These are phyloP conservation scores for Hemibagrus guttatus DNA, from an alignment of 2,797 vertebrate species.

Conservation along the genomic window DNA sequence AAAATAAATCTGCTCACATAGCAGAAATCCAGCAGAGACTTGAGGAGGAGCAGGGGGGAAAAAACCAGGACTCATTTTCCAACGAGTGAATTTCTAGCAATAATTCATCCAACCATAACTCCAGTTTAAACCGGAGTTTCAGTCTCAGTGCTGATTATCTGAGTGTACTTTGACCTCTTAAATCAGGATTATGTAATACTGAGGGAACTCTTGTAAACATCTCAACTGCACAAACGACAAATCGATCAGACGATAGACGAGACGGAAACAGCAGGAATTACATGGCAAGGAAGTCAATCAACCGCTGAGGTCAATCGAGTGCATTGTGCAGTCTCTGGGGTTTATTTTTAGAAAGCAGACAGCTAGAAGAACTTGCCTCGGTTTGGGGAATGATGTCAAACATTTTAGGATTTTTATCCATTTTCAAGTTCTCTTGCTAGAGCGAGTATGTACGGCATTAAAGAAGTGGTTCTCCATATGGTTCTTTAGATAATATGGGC, in stretches of 20 bases:
- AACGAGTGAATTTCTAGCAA: slow-evolving; percentile 26
- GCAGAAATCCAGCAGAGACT: slow-evolving; percentile 27
- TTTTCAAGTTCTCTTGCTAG: not conserved
- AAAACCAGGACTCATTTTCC: slow-evolving; percentile 30
- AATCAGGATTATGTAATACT: not conserved
- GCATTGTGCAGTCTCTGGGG: not conserved
- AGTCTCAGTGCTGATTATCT: not conserved
- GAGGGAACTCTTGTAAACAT: slow-evolving; percentile 3
- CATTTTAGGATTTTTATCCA: not conserved
- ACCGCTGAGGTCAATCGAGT: not conserved
- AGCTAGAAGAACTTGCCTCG: not conserved
- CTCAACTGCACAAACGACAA: not conserved
- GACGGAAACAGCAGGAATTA: slow-evolving; percentile 12
- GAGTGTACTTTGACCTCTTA: not conserved
- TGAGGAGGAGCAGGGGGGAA: slow-evolving; percentile 18
- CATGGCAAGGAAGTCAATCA: not conserved
- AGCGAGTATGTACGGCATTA: not conserved
- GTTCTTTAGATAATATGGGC: not conserved
- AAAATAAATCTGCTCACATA: slow-evolving; percentile 31
- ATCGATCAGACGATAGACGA: slow-evolving; percentile 21
- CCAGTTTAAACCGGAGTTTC: not conserved
- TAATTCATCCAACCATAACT: slow-evolving; percentile 23
- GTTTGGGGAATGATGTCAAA: not conserved
- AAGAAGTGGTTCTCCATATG: not conserved
- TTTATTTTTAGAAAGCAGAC: not conserved